Evolutionary conservation across 2,113 vertebrate species (phyloP), one percentile per base, ranked within the genome.

Genomic region (Pseudonaja textilis): DNA sequence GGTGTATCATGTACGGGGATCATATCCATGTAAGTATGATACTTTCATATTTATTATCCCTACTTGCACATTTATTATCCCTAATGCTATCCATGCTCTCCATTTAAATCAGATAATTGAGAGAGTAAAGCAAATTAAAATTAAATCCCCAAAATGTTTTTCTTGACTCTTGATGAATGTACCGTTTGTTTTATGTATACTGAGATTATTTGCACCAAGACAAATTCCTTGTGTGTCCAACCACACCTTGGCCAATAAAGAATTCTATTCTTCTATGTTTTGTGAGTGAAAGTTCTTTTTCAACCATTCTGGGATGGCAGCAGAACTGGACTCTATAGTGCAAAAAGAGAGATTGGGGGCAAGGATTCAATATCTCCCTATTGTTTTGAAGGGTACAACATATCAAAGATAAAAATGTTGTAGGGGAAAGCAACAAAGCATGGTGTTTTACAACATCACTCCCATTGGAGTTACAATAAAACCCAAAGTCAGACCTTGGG

Each of bases 401-500:
- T 85, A 95, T 93, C 0, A 52, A 91, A 92, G 91, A 59, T 0
- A 50, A 93, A 23, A 93, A 26, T 0, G 5, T 8, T 16, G 16
- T 45, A 23, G 50, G 92, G 42, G 8, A 91, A 87, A 39, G 2
- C 26, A 91, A 61, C 87, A 91, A 89, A 89, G 56, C 56, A 93
- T 92, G 85, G 91, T 45, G 50, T 89, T 12, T 3, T 61, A 59
- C 87, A 10, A 26, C 85, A n/a, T 91, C 61, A 86, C 18, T 25
- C 89, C 81, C n/a, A 57, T 57, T 89, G 87, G 90, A 95, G 90
- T 59, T 87, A 69, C 54, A 96, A 95, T 94, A 96, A 95, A 97
- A 94, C 59, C 12, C 64, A 85, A 92, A 7, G 94, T 89, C 89
- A 97, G 90, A 94, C 93, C 92, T 91, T 97, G 94, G 94, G 95